Evolutionary conservation across 23 tunicate species (phyloP).

Genomic region (Halocynthia aurantium): DNA sequence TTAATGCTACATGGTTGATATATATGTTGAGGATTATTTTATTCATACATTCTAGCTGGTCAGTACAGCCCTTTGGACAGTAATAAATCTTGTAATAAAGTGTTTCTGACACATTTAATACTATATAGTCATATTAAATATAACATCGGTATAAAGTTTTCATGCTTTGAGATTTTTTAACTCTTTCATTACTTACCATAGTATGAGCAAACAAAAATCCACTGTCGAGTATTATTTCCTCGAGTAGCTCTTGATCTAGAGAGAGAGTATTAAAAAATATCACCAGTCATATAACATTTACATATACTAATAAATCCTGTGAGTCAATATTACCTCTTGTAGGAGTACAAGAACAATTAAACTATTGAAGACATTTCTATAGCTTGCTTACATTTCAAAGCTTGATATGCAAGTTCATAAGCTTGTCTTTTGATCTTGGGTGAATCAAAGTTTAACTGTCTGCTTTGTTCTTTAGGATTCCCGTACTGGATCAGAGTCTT

Average conservation of each 20-base stretch:
- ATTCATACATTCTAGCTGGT: no score
- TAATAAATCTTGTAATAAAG: no score
- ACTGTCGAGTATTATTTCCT: slow-evolving; percentile 74
- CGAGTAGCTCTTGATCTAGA: slow-evolving; percentile 78
- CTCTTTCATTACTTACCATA: slow-evolving; percentile 33
- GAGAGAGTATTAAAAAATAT: neutral
- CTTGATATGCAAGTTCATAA: slow-evolving; percentile 71
- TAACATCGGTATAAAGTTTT: no score
- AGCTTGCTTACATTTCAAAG: slow-evolving; percentile 80
- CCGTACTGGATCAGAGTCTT: slow-evolving; percentile 57
- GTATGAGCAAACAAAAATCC: slow-evolving; percentile 68
- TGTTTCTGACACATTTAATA: no score
- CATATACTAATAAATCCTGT: neutral
- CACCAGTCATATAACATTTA: neutral
- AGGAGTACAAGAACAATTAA: neutral
- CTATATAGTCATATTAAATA: no score
- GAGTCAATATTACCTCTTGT: neutral
- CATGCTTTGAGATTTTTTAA: no score
- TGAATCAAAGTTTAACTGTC: slow-evolving; percentile 25
- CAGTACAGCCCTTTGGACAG: no score
- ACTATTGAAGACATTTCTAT: neutral
- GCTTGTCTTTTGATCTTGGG: slow-evolving; percentile 68
- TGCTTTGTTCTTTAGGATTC: neutral
- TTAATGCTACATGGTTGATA: no score
- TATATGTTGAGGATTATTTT: no score